Evolutionary conservation across 2,888 invertebrate genomes (phyloP).

Genomic region (Tetragnatha montana): DNA sequence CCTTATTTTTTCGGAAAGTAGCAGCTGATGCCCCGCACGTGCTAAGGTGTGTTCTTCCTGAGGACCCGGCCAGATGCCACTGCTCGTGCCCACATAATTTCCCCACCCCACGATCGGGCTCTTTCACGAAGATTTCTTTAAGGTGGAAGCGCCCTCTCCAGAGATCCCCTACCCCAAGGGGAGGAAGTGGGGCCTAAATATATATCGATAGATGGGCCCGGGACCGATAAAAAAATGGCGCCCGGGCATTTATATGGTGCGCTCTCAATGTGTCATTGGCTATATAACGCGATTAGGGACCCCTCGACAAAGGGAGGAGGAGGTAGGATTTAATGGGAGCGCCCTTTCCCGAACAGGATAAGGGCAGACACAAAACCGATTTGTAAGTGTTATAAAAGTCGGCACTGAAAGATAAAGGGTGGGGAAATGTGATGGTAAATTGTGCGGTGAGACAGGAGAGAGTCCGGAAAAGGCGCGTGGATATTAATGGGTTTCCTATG

Average conservation of each 20-base stretch:
- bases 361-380: constrained; percentile 47
- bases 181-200: constrained; percentile 40
- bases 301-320: constrained; percentile 29
- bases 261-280: constrained; percentile 68
- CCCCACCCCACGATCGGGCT: constrained; percentile 12
- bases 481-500: not conserved
- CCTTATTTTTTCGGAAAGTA: constrained; percentile 24
- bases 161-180: constrained; percentile 52
- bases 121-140: constrained; percentile 32
- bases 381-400: constrained; percentile 60
- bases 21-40: constrained; percentile 62
- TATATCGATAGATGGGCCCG: constrained; percentile 20
- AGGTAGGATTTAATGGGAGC: constrained; percentile 51
- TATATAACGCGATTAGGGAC: constrained; percentile 65
- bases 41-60: constrained; percentile 70
- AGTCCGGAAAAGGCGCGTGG: not conserved
- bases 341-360: constrained; percentile 44
- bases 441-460: constrained; percentile 13
- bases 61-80: constrained; percentile 50
- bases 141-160: constrained; percentile 54
- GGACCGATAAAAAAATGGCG: not conserved
- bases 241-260: constrained; percentile 58
- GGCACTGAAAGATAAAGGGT: constrained; percentile 57
- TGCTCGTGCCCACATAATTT: constrained; percentile 48
- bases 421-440: constrained; percentile 42